Evolutionary conservation across 2,797 vertebrate species (phyloP), one percentile per base, ranked within the genome.

Genomic region (Aldrovandia affinis): DNA sequence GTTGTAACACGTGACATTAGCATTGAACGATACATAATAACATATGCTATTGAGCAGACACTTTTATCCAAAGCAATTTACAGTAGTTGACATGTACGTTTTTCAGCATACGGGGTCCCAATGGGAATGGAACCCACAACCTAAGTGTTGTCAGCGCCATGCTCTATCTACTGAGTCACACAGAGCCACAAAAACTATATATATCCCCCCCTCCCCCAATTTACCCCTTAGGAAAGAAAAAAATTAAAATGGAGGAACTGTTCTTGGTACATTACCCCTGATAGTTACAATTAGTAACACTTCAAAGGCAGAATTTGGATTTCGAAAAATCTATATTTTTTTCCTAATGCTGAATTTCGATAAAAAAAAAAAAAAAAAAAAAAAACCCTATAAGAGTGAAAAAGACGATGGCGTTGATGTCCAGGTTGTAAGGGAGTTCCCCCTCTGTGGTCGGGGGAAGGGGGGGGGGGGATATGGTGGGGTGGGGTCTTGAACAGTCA

Each of bases 211-310:
- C 5, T 68, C 73, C 50, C 78, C 79, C 59, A 33, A 75, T 61
- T 25, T 22, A 44, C 77, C 20, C 28, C 20, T 44, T 30, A 70
- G 22, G 68, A 55, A 73, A 63, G n/a, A 83, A 80, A 52, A 59
- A 15, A 44, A 65, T n/a, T n/a, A 2, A 0, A 77, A 80, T 79
- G 63, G 83, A 83, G 79, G 59, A 89, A 86, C 8, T 86, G 14
- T 81, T 86, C 6, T 70, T 61, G n/a, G 47, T 87, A 88, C 91
- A 89, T 87, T 85, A 87, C 81, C 33, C 85, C 89, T 89, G 85
- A 63, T 52, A 88, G 88, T 89, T 85, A 88, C 84, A 92, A 91
- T 92, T 91, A 92, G 89, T 91, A 83, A 86, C 86, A 89, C 87
- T 90, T 89, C 84, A 89, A 86, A 88, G 88, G 59, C 87, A 84